A percentile compares a stretch with the other conserved stretches of the same genome.
phyloP scores from a whole-genome alignment of 1,140 invertebrate genomes.

The Hycleus phaleratus region DNA sequence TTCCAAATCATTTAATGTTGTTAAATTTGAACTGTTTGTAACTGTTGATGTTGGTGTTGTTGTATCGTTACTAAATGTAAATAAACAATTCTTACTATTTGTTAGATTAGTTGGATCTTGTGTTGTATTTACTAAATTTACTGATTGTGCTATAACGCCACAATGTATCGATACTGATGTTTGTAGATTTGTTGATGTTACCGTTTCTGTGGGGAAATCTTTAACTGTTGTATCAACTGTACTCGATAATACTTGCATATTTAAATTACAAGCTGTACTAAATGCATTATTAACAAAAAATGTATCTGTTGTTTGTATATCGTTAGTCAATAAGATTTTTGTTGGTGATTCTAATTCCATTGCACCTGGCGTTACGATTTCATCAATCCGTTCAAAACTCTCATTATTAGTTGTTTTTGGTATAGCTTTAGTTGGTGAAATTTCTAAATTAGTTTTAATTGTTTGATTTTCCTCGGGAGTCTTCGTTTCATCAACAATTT shows the following conservation, averaged over 20 bases:
- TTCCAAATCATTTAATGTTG: too few species aligned
- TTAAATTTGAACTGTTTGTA: too few species aligned
- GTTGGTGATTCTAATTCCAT: neutral
- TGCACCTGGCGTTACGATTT: neutral
- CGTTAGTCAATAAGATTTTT: too few species aligned
- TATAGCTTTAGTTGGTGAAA: too few species aligned
- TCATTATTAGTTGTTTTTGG: too few species aligned
- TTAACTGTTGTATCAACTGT: slow-evolving; percentile 3
- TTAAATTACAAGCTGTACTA: neutral
- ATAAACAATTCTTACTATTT: neutral
- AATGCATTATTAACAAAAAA: neutral
- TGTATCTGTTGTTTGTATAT: neutral
- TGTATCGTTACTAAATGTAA: slow-evolving; percentile 3
- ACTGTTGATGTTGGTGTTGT: neutral
- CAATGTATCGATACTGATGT: neutral
- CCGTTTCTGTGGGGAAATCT: neutral
- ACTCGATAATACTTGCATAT: neutral
- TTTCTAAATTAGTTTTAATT: too few species aligned
- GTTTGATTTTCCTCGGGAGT: too few species aligned
- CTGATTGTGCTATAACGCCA: neutral
- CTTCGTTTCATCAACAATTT: too few species aligned
- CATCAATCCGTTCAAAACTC: neutral
- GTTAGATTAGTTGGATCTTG: neutral
- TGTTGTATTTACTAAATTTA: neutral
- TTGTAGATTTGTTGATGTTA: neutral